These are phyloP conservation scores for Dilophus febrilis DNA, from an alignment of 2,888 invertebrate genomes.

Conservation along the genomic window DNA sequence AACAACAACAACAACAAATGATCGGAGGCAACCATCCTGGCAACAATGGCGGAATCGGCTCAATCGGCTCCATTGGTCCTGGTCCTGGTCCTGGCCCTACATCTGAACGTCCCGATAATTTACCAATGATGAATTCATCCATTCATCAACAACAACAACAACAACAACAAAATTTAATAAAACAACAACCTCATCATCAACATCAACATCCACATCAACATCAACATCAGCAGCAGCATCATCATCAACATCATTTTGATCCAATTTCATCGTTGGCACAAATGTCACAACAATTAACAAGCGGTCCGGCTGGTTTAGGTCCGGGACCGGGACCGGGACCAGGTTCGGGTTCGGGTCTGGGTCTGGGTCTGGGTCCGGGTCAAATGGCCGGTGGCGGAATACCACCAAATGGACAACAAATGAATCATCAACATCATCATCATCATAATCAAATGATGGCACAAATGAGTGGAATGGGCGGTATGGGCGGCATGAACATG, in stretches of 20 bases:
- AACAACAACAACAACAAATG: background rate
- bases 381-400: constrained; percentile 18
- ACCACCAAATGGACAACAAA: constrained; percentile 9
- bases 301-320: constrained; percentile 35
- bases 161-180: constrained; percentile 14
- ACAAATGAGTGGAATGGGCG: no score
- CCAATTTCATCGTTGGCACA: constrained; percentile 87
- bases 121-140: background rate
- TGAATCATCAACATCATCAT: no score
- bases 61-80: background rate
- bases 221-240: constrained; percentile 31
- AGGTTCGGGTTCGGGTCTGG: constrained; percentile 35
- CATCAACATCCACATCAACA: background rate
- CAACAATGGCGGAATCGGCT: background rate
- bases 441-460: no score
- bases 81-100: background rate
- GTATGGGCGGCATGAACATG: constrained; percentile 19
- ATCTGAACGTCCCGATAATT: background rate
- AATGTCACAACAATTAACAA: constrained; percentile 82
- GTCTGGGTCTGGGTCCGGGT: constrained; percentile 16
- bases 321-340: constrained; percentile 18
- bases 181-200: background rate
- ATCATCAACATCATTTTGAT: constrained; percentile 63
- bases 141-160: constrained; percentile 20
- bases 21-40: no score